Percentiles rank a stretch among this genome's conserved stretches.
Conservation (phyloP, 1,140 invertebrate species). For the Portunus trituberculatus region DNA sequence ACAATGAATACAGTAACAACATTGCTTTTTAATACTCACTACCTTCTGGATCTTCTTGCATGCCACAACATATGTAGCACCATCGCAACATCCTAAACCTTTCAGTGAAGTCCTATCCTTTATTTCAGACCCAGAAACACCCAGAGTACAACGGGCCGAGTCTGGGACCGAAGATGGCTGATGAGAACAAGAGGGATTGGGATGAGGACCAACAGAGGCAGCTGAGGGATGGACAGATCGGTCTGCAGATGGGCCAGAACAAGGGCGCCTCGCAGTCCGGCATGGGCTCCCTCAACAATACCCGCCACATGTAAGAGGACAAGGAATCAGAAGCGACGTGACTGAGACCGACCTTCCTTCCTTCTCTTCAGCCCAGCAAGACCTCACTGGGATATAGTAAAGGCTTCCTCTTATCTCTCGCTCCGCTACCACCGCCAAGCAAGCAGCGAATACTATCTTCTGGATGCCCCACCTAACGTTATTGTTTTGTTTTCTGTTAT, state of each 20-base stretch:
- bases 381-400: neutral
- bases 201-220: slow-evolving; percentile 96
- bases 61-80: too few relatives aligned
- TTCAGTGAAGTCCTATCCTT: neutral
- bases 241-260: slow-evolving; percentile 98
- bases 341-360: neutral
- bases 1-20: too few relatives aligned
- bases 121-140: slow-evolving; percentile 92
- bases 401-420: neutral
- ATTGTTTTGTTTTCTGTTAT: slow-evolving; percentile 13
- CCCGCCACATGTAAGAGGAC: slow-evolving; percentile 92
- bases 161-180: slow-evolving; percentile 96
- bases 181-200: slow-evolving; percentile 95
- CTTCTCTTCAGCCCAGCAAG: neutral
- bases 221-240: slow-evolving; percentile 90
- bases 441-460: neutral
- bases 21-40: too few relatives aligned
- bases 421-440: neutral
- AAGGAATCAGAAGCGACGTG: neutral
- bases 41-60: too few relatives aligned
- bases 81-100: too few relatives aligned
- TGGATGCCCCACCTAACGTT: neutral
- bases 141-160: slow-evolving; percentile 94
- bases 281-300: slow-evolving; percentile 95
- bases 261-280: slow-evolving; percentile 88